Percentiles rank a stretch among this genome's conserved stretches.
These are phyloP conservation scores for Myxocyprinus asiaticus DNA, from an alignment of 2,113 vertebrate genomes.

Conservation along the genomic window DNA sequence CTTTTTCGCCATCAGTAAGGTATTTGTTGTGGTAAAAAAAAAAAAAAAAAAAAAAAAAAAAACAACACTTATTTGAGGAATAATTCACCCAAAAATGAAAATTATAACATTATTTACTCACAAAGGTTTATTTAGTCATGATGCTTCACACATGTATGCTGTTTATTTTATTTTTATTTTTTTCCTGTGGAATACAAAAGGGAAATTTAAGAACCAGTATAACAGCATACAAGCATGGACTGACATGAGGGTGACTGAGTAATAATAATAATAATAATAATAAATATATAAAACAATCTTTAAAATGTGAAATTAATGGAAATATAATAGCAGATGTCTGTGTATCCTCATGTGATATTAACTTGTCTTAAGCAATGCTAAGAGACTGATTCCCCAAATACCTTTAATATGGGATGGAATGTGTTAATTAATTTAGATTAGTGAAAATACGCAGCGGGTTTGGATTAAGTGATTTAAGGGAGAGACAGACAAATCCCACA, in stretches of 20 bases:
- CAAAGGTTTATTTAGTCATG: too few species aligned
- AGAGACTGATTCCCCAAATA: slow-evolving; percentile 48
- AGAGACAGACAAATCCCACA: slow-evolving; percentile 26
- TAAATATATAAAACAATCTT: not conserved
- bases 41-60: too few species aligned
- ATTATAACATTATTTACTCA: too few species aligned
- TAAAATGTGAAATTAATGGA: not conserved
- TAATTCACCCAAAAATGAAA: too few species aligned
- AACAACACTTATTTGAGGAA: too few species aligned
- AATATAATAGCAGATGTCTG: not conserved
- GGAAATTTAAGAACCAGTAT: too few species aligned
- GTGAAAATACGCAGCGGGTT: not conserved
- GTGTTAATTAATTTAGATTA: slow-evolving; percentile 64
- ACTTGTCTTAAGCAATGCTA: slow-evolving; percentile 45
- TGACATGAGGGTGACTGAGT: too few species aligned
- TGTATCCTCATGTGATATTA: slow-evolving; percentile 10
- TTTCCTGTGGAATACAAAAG: too few species aligned
- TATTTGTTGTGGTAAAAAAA: not conserved
- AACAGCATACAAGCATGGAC: too few species aligned
- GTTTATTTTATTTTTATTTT: too few species aligned
- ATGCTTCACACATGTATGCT: too few species aligned
- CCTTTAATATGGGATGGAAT: slow-evolving; percentile 59
- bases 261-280: too few species aligned
- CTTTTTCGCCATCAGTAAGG: not conserved
- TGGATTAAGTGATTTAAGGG: slow-evolving; percentile 68